Conservation (phyloP, 2,797 vertebrate genomes). For the Sebastes nivosus region DNA sequence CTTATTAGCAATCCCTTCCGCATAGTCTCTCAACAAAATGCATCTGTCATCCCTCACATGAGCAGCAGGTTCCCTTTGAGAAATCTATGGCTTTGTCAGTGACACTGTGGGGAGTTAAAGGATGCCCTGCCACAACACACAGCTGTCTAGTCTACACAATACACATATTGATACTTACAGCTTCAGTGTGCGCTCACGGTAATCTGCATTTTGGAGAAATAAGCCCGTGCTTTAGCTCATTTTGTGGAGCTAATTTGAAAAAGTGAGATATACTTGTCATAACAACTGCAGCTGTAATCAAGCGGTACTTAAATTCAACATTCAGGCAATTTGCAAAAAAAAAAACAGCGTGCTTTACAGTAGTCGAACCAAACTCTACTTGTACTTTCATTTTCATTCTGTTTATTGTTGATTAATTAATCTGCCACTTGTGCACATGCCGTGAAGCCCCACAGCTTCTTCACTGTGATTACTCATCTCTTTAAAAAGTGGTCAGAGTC, state of each 20-base stretch:
- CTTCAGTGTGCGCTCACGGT: background rate
- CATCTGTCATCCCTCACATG: constrained; percentile 81
- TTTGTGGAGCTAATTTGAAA: constrained; percentile 4
- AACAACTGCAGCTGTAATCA: constrained; percentile 9
- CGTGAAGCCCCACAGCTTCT: background rate
- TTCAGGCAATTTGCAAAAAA: background rate
- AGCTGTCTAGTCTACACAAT: constrained; percentile 44
- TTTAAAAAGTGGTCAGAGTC: background rate
- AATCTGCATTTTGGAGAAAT: constrained; percentile 24
- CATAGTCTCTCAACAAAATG: constrained; percentile 78
- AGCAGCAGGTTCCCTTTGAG: constrained; percentile 86
- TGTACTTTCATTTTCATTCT: background rate
- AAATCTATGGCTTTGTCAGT: constrained; percentile 91
- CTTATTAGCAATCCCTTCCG: constrained; percentile 80
- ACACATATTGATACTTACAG: constrained; percentile 45
- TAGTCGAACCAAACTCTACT: background rate
- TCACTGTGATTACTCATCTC: background rate
- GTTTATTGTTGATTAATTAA: background rate
- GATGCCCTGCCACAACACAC: constrained; percentile 80
- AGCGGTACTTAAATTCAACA: background rate
- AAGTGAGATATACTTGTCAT: background rate
- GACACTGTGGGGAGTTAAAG: constrained; percentile 87
- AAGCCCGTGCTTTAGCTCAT: constrained; percentile 5
- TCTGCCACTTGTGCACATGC: background rate
- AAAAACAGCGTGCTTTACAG: background rate